phyloP scores from a whole-genome alignment of 2,797 vertebrate species.

The Acipenser ruthenus region DNA sequence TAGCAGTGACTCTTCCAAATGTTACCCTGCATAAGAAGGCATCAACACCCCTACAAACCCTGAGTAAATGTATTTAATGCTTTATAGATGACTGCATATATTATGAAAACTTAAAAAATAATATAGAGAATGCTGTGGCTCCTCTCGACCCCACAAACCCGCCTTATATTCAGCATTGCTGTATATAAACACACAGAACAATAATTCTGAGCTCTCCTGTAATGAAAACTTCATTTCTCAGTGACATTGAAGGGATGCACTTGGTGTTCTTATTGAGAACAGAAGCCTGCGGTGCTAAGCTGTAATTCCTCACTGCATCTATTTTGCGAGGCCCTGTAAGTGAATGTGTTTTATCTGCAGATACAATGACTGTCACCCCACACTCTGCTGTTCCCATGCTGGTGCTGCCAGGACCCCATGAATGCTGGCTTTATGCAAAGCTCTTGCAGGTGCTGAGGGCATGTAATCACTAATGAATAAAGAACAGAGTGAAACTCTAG shows the following conservation, averaged over 20 bases:
- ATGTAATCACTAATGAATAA: slow-evolving; percentile 59
- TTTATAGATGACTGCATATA: too few relatives aligned
- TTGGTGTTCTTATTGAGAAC: not conserved
- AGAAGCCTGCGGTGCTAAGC: slow-evolving; percentile 39
- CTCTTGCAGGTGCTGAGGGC: slow-evolving; percentile 62
- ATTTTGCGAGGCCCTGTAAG: slow-evolving; percentile 53
- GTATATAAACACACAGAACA: too few relatives aligned
- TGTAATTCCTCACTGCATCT: slow-evolving; percentile 48
- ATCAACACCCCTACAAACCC: too few relatives aligned
- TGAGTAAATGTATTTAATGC: too few relatives aligned
- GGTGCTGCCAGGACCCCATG: slow-evolving; percentile 60
- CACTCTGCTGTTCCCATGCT: slow-evolving; percentile 63
- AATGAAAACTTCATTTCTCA: not conserved
- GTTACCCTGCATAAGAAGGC: too few relatives aligned
- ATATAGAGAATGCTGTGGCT: too few relatives aligned
- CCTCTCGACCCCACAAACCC: too few relatives aligned
- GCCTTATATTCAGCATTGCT: too few relatives aligned
- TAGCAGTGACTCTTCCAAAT: too few relatives aligned
- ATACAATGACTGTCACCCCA: slow-evolving; percentile 59
- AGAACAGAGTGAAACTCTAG: slow-evolving; percentile 42
- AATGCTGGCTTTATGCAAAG: slow-evolving; percentile 67
- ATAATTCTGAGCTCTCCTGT: too few relatives aligned
- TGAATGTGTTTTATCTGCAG: slow-evolving; percentile 66
- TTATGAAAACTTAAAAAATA: too few relatives aligned
- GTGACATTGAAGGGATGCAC: not conserved